Base-by-base conservation (phyloP, 2,113 vertebrate genomes). In the Regulus satrapa region DNA sequence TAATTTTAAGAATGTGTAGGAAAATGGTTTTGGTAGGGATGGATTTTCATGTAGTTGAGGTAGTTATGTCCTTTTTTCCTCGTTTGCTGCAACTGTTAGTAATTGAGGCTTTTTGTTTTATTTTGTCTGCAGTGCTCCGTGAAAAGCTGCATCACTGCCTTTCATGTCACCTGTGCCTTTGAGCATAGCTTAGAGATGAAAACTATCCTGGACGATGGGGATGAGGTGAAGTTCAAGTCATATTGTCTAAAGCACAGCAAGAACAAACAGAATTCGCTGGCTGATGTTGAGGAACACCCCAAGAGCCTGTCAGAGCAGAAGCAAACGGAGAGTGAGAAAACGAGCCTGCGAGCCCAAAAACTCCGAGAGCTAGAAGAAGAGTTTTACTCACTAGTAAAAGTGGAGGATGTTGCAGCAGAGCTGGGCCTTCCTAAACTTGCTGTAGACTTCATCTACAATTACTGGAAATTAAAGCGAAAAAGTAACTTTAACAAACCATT, bases 101-200 rank as follows among this genome's bases (percentile, higher is more conserved):
- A 77, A 93, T 31, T 16, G 31, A 61, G 14, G 20, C 0, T 1
- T n/a, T 74, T 56, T 67, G 19, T 18, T 79, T 85, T 38, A 13
- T 62, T 85, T 92, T 79, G 72, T 94, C 80, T 83, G 8, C 92
- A 99, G 99, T 99, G 99, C 96, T 99, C 99, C 0, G 99, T 99
- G 73, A 99, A 99, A 98, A 99, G 99, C 97, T 99, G 99, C 96
- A 99, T 99, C 88, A 99, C 98, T 85, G 99, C 99, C 77, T 99
- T 99, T 97, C 99, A 99, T n/a, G 99, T 99, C 97, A 99, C 99
- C n/a, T 99, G 99, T 94, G 99, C 99, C 96, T 99, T 99, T 84
- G 99, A 99, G 98, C 99, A 99, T 97, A 99, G 92, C 94, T 98
- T 99, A 79, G 99, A 99, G 97, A 99, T 99, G 99, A 99, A 99